Percentiles rank a stretch among this genome's conserved stretches.
Evolutionary conservation across 2,888 invertebrate genomes (phyloP).

Genomic region (Helicoverpa assulta): DNA sequence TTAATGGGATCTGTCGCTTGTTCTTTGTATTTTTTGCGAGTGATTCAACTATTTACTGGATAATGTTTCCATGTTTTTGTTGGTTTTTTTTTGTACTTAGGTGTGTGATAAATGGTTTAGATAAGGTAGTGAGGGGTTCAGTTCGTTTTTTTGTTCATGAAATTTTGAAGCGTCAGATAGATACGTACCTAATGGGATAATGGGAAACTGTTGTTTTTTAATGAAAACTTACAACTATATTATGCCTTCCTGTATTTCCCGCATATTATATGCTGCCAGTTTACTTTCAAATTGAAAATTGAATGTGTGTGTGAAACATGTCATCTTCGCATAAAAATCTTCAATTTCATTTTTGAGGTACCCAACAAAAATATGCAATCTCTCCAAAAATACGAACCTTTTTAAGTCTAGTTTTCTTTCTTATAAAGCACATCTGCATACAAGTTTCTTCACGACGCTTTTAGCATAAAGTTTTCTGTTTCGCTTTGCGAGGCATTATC

Average conservation of each 20-base stretch:
- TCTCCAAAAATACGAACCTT: neutral
- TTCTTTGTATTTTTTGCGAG: constrained; percentile 29
- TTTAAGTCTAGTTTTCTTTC: neutral
- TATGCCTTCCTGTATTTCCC: too few species aligned
- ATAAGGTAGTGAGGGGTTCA: neutral
- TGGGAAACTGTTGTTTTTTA: too few species aligned
- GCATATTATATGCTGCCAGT: too few species aligned
- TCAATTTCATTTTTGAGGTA: too few species aligned
- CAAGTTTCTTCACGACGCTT: constrained; percentile 12
- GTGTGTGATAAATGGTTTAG: neutral
- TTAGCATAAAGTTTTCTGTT: constrained; percentile 35
- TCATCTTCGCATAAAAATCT: too few species aligned
- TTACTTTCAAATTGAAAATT: too few species aligned
- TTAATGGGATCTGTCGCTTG: constrained; percentile 33
- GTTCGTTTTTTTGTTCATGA: neutral
- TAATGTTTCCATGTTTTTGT: constrained; percentile 12
- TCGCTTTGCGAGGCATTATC: constrained; percentile 22
- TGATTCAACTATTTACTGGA: constrained; percentile 16
- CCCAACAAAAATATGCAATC: neutral
- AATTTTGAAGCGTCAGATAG: neutral
- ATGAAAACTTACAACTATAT: neutral
- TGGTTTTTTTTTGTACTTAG: constrained; percentile 2
- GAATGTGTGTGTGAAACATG: too few species aligned
- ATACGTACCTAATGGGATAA: too few species aligned
- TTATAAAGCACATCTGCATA: neutral